These are phyloP conservation scores for Machimus atricapillus DNA, from an alignment of 2,888 invertebrate genomes.

Conservation along the genomic window DNA sequence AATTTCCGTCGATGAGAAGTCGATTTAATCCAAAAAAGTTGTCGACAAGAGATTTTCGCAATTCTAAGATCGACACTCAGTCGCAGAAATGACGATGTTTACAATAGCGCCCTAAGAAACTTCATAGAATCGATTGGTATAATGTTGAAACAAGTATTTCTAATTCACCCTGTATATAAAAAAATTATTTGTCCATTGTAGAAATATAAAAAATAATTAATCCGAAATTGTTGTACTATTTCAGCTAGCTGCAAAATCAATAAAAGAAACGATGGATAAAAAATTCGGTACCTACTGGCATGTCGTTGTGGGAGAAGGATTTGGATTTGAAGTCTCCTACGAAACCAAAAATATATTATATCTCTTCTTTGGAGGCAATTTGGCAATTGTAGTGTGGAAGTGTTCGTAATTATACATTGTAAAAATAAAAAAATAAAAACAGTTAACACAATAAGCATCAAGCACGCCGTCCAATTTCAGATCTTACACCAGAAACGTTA, in stretches of 20 bases:
- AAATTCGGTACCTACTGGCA: conserved; percentile 95
- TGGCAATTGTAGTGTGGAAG: conserved; percentile 89
- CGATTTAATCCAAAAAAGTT: too few species aligned
- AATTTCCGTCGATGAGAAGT: too few species aligned
- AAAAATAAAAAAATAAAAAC: neutral
- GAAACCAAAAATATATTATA: conserved; percentile 87
- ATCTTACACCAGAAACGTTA: neutral
- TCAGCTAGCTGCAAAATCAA: conserved; percentile 87
- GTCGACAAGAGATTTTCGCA: too few species aligned
- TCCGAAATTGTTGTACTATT: neutral
- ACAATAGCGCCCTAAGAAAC: too few species aligned
- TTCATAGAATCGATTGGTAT: too few species aligned
- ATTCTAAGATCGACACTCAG: too few species aligned
- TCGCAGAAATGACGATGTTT: too few species aligned
- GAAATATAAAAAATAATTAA: neutral
- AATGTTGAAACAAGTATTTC: too few species aligned
- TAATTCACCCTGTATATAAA: neutral
- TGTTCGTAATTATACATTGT: conserved; percentile 68
- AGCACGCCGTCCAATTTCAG: conserved; percentile 1
- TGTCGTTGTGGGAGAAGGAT: conserved; percentile 95
- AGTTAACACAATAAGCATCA: neutral
- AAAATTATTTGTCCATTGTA: neutral
- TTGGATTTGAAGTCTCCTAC: conserved; percentile 91
- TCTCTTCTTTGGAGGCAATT: conserved; percentile 90
- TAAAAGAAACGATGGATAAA: conserved; percentile 95